Evolutionary conservation across 2,113 vertebrate species (phyloP).

Genomic region (Bujurquina vittata): DNA sequence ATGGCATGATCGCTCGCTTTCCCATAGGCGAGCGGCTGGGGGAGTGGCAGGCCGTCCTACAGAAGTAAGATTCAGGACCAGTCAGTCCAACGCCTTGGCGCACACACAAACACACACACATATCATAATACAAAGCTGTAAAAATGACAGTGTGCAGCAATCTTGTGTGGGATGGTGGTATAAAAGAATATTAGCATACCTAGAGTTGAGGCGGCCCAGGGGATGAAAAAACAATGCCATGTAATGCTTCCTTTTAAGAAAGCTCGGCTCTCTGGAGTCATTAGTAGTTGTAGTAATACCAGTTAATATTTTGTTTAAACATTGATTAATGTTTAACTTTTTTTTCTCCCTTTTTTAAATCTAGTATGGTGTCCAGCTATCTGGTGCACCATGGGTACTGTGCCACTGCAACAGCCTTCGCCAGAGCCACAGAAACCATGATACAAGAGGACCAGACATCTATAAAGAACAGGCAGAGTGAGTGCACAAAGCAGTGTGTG

Average conservation of each 20-base stretch:
- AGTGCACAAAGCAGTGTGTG: constrained; percentile 60
- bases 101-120: neutral
- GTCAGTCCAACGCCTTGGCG: neutral
- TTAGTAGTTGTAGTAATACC: neutral
- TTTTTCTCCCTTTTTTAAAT: neutral
- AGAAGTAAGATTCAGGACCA: constrained; percentile 86
- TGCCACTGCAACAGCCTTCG: constrained; percentile 95
- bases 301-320: neutral
- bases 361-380: constrained; percentile 97
- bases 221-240: neutral
- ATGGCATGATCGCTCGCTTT: constrained; percentile 93
- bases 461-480: constrained; percentile 99
- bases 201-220: neutral
- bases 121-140: neutral
- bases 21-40: constrained; percentile 95
- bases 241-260: neutral
- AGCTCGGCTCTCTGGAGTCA: neutral
- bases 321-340: no score
- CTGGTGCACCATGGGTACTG: constrained; percentile 98
- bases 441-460: constrained; percentile 97
- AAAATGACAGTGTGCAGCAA: neutral
- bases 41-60: constrained; percentile 97
- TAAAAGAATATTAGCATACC: neutral
- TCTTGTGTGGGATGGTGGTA: neutral
- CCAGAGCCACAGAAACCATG: constrained; percentile 93